Evolutionary conservation across 2,888 invertebrate genomes (phyloP), one percentile per base, ranked within the genome.

Genomic region (Drosophila greeni): DNA sequence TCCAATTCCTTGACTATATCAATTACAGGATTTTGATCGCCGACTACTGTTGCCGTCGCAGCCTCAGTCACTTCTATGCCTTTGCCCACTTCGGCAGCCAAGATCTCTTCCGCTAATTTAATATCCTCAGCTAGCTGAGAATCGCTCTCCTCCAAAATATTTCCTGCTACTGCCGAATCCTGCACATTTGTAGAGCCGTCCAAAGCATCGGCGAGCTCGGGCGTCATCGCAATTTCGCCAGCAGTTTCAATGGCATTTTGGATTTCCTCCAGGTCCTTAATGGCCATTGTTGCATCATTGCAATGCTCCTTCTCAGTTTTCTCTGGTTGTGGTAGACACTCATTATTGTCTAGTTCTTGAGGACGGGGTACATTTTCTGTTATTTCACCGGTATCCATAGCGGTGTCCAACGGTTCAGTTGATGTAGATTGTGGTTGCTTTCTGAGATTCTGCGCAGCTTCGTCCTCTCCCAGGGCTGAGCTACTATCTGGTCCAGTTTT

Each of bases 101-200:
- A 20, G 14, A 64, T 64, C 52, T 64, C 62, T 16, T 64, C 62
- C 9, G 62, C 62, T 52, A 64, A 37, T 11, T 64, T 64, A n/a
- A 64, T 64, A 16, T 64, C 62, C 33, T 64, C 62, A 7, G 62
- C 62, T 11, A 64, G 64, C 45, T 64, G 62, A 5, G 62, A 64
- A 7, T 64, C 62, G 16, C 43, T 62, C n/a, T 49, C 36, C 14
- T 62, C 62, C 5, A 49, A 23, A 12, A 62, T 37, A 31, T 45
- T 31, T 39, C 23, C 36, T 0, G 45, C 6, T 11, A 7, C 59
- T 20, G 40, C 18, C 5, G 12, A 6, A 2, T 31, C 12, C 12
- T 39, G 26, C 4, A 58, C 26, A 23, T 40, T 40, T 5, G 61
- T 1, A 37, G 36, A 37, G 20, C 20, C 36, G 2, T 56, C 37